phyloP scores from a whole-genome alignment of 2,113 vertebrate species.

The Potamarius usumacintae region DNA sequence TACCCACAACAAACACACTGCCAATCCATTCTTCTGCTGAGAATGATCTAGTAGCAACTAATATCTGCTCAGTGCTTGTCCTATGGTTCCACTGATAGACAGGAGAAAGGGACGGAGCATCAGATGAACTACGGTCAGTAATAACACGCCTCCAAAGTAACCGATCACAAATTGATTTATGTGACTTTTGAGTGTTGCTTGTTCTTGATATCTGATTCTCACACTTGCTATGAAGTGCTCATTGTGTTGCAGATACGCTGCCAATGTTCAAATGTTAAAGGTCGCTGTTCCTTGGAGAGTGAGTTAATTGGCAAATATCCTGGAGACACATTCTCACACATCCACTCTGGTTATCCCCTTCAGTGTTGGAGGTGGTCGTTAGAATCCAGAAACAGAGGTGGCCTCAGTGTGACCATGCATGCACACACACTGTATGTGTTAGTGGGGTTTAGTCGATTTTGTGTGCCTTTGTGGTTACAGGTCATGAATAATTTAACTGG shows the following conservation, averaged over 20 bases:
- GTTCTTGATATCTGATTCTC: constrained; percentile 2
- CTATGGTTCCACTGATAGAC: background rate
- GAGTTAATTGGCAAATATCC: constrained; percentile 21
- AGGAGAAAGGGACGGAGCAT: background rate
- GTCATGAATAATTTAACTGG: constrained; percentile 56
- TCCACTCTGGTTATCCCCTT: constrained; percentile 3
- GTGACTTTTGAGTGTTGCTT: constrained; percentile 7
- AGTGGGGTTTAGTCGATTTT: constrained; percentile 41
- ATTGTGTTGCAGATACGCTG: background rate
- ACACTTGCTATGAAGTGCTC: constrained; percentile 24
- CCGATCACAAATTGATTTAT: background rate
- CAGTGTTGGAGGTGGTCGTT: background rate
- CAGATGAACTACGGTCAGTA: background rate
- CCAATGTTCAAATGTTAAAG: constrained; percentile 7
- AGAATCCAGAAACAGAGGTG: background rate
- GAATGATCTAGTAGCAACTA: background rate
- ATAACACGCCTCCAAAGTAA: background rate
- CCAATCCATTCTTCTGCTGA: background rate
- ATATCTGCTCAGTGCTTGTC: background rate
- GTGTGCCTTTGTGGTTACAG: constrained; percentile 30
- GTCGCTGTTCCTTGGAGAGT: background rate
- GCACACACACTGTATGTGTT: constrained; percentile 21
- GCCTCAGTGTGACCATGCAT: background rate
- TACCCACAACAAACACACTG: background rate
- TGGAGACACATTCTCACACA: background rate